These are phyloP conservation scores for Sceliomorpha sp. DNA, from an alignment of 2,888 invertebrate species.

Conservation along the genomic window DNA sequence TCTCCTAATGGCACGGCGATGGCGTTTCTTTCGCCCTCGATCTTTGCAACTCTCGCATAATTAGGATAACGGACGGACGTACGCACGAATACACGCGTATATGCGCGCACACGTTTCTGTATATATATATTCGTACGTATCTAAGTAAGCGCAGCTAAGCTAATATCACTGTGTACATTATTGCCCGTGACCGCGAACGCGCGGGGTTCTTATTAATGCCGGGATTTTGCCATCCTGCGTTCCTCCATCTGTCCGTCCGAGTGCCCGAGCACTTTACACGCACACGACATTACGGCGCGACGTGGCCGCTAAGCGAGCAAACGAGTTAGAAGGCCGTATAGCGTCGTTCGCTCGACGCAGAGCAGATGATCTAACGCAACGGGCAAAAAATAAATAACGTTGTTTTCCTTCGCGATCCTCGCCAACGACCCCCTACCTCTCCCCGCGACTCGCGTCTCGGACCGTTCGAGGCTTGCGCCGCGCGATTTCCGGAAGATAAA, in stretches of 20 bases:
- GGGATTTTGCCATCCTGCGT: conserved; percentile 4
- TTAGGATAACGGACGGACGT: too few species aligned
- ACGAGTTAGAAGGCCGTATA: conserved; percentile 30
- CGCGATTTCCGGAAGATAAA: conserved; percentile 34
- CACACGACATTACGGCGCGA: conserved; percentile 35
- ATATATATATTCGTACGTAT: conserved; percentile 9
- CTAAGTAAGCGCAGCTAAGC: too few species aligned
- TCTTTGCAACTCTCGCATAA: too few species aligned
- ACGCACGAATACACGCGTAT: too few species aligned
- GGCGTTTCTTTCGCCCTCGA: too few species aligned
- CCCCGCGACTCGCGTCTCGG: too few species aligned
- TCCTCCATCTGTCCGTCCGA: conserved; percentile 20
- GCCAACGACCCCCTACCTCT: conserved; percentile 34
- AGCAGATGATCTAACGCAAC: conserved; percentile 38
- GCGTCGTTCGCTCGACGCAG: conserved; percentile 22
- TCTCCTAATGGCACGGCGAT: too few species aligned
- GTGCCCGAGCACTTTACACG: conserved; percentile 33
- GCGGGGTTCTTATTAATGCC: conserved; percentile 2
- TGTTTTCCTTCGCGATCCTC: conserved; percentile 27
- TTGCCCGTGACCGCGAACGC: background rate
- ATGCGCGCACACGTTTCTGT: too few species aligned
- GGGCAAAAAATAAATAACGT: conserved; percentile 14
- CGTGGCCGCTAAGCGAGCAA: conserved; percentile 45
- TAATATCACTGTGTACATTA: conserved; percentile 30
- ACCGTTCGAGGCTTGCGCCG: background rate